Evolutionary conservation across 2,888 invertebrate species (phyloP), one percentile per base, ranked within the genome.

Genomic region (Watsonalla binaria): DNA sequence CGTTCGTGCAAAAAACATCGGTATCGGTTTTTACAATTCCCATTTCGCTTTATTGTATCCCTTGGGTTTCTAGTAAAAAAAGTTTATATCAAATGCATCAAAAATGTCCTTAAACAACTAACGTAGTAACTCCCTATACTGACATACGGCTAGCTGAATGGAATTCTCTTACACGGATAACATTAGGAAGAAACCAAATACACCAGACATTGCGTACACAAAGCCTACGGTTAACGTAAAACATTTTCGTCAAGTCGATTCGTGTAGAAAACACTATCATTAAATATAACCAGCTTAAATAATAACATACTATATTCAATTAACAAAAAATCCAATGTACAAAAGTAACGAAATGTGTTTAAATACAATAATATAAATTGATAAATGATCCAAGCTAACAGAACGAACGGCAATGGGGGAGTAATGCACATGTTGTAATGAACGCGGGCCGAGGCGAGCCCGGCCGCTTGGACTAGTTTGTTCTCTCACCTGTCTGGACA

Each of bases 51-150:
- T 81, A 83, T 80, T 82, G 78, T 82, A 77, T 77, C 72, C 78
- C 73, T 73, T 77, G 84, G 87, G 83, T 89, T 84, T 80, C 89
- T 90, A 90, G 90, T 90, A 90, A 90, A 90, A 90, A 90, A 90
- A 89, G 90, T 90, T 88, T 81, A 86, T 88, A 87, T 88, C 90
- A 90, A 90, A 90, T 90, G 90, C 90, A 87, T 90, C 89, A 88
- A 90, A 90, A 90, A 90, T 90, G 84, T 89, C 87, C 90, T 90
- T 90, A 90, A 78, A 88, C 83, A 83, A 87, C 90, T 90, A 90
- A 90, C 87, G 82, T 88, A 89, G 87, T 88, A 84, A 81, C 78
- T 76, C 67, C 80, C 82, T 84, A 85, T 80, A 80, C 74, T 77
- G 81, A 80, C 82, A 72, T 84, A 83, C 73, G 75, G 80, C 87